Evolutionary conservation across 2,797 vertebrate species (phyloP).

Genomic region (Margarornis squamiger): DNA sequence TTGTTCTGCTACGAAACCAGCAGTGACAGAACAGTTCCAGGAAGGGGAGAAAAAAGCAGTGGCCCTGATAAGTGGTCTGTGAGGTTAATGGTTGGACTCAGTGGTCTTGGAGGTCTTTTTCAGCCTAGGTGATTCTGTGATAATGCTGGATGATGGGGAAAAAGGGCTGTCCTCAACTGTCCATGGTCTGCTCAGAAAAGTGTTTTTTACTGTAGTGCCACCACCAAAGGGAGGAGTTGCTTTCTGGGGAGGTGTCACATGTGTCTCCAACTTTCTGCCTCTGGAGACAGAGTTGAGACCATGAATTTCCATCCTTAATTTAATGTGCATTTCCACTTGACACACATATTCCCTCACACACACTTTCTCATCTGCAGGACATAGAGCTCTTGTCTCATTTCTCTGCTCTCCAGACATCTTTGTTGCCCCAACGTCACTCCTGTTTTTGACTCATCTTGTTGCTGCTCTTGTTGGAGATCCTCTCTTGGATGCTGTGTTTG

Average conservation of each 20-base stretch:
- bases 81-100: not conserved
- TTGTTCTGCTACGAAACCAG: not conserved
- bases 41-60: not conserved
- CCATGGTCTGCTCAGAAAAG: rapidly evolving
- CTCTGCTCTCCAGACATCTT: no score
- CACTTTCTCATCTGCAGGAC: rapidly evolving
- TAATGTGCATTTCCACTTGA: not conserved
- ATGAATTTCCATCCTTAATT: not conserved
- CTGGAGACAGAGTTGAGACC: not conserved
- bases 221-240: not conserved
- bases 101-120: not conserved
- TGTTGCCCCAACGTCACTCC: no score
- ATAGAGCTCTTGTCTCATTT: not conserved
- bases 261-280: not conserved
- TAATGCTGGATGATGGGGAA: not conserved
- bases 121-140: not conserved
- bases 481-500: not conserved
- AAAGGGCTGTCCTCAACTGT: not conserved
- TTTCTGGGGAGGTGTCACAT: not conserved
- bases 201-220: not conserved
- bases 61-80: not conserved
- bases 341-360: not conserved
- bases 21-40: not conserved
- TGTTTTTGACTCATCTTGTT: not conserved
- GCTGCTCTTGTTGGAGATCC: not conserved